A percentile compares a stretch with the other conserved stretches of the same genome.
phyloP scores from a whole-genome alignment of 2,888 invertebrate species.

The Pterobdella sp. region DNA sequence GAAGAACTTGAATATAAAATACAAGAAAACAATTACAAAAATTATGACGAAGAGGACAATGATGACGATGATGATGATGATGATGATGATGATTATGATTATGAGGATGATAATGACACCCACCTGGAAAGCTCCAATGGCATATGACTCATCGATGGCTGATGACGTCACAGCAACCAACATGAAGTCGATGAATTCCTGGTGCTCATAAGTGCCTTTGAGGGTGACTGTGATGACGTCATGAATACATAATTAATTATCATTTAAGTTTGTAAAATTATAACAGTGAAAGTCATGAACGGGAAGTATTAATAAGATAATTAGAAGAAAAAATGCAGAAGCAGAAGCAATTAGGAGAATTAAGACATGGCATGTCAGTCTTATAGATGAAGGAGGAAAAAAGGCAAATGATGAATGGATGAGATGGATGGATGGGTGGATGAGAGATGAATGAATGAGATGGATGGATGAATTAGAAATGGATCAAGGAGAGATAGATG shows the following conservation, averaged over 20 bases:
- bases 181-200: conserved; percentile 18
- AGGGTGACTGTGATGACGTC: conserved; percentile 7
- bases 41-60: neutral
- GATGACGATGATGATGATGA: neutral
- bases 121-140: conserved; percentile 20
- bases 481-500: neutral
- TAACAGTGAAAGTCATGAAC: neutral
- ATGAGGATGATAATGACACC: neutral
- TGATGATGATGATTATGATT: neutral
- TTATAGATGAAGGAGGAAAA: neutral
- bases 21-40: neutral
- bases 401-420: neutral
- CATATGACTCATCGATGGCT: conserved; percentile 18
- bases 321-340: neutral
- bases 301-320: neutral
- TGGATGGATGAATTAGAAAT: neutral
- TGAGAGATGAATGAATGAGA: neutral
- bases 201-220: conserved; percentile 8
- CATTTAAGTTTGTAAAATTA: neutral
- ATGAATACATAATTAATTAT: neutral
- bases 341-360: neutral
- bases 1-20: neutral
- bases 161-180: conserved; percentile 18
- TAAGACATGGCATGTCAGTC: neutral
- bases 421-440: neutral